Percentiles rank a stretch among this genome's conserved stretches.
Conservation (phyloP, 2,113 vertebrate species). For the Rhinopomastus cyanomelas region DNA sequence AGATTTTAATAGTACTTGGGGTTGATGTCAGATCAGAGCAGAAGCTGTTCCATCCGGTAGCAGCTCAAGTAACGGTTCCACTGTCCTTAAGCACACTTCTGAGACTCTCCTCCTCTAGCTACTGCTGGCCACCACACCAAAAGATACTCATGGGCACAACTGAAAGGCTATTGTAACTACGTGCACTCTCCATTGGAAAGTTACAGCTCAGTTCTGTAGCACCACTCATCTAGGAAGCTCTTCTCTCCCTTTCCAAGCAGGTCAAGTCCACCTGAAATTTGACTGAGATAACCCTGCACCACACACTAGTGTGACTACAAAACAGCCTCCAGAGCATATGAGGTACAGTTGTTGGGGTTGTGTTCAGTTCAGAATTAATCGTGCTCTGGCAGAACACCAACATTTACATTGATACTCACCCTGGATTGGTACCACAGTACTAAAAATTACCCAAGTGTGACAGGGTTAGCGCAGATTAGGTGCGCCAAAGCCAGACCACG, state of each 20-base stretch:
- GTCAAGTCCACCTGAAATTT: not conserved
- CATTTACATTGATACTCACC: not conserved
- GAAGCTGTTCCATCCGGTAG: not conserved
- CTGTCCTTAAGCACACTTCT: not conserved
- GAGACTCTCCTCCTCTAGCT: not conserved
- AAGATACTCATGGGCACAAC: not conserved
- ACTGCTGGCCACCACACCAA: not conserved
- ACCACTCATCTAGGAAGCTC: not conserved
- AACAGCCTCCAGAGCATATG: not conserved
- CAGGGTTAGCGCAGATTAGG: not conserved
- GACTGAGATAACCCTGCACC: not conserved
- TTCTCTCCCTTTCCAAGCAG: not conserved
- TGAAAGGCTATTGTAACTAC: not conserved
- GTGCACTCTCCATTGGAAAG: not conserved
- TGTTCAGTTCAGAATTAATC: not conserved
- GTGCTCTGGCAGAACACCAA: not conserved
- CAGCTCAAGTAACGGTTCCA: not conserved
- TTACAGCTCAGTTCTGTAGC: not conserved
- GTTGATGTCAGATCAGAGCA: not conserved
- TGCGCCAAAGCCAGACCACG: accelerated
- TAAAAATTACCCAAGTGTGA: not conserved
- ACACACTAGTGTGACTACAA: not conserved
- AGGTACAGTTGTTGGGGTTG: not conserved
- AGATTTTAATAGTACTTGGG: not conserved
- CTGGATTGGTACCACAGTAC: not conserved